phyloP scores from a whole-genome alignment of 2,797 vertebrate genomes.

The Syngnathus acus region DNA sequence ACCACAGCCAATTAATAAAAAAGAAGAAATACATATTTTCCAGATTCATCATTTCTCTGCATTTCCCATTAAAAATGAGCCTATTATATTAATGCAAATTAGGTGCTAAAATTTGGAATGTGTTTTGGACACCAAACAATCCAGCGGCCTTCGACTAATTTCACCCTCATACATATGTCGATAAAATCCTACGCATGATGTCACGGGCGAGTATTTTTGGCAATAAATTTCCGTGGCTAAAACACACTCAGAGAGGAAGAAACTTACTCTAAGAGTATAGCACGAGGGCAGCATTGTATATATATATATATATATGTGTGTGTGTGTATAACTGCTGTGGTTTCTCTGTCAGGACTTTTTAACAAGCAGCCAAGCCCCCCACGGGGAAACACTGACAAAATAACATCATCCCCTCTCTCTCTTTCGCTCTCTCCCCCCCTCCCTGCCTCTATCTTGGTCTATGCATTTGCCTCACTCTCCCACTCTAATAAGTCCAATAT shows the following conservation, averaged over 20 bases:
- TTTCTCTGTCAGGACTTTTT: constrained; percentile 70
- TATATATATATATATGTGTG: constrained; percentile 10
- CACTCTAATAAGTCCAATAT: constrained; percentile 53
- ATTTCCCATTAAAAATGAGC: not conserved
- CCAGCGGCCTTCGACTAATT: constrained; percentile 18
- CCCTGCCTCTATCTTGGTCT: constrained; percentile 28
- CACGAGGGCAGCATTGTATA: constrained; percentile 8
- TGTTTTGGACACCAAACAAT: constrained; percentile 3
- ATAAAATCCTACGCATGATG: constrained; percentile 28
- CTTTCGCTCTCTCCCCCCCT: constrained; percentile 15
- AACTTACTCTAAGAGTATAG: not conserved
- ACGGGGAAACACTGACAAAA: constrained; percentile 63
- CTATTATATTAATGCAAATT: no score
- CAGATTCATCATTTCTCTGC: not conserved
- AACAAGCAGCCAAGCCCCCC: constrained; percentile 61
- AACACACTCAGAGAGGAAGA: constrained; percentile 13
- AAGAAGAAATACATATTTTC: not conserved
- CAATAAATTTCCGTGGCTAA: constrained; percentile 30
- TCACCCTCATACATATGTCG: constrained; percentile 5
- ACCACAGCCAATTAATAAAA: not conserved
- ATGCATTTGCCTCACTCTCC: constrained; percentile 38
- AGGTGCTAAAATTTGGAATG: not conserved
- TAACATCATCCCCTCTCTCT: constrained; percentile 38
- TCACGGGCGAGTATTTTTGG: constrained; percentile 38
- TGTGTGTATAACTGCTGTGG: constrained; percentile 31